Base-by-base conservation (phyloP, 2,113 vertebrate genomes). In the Seriola rivoliana region DNA sequence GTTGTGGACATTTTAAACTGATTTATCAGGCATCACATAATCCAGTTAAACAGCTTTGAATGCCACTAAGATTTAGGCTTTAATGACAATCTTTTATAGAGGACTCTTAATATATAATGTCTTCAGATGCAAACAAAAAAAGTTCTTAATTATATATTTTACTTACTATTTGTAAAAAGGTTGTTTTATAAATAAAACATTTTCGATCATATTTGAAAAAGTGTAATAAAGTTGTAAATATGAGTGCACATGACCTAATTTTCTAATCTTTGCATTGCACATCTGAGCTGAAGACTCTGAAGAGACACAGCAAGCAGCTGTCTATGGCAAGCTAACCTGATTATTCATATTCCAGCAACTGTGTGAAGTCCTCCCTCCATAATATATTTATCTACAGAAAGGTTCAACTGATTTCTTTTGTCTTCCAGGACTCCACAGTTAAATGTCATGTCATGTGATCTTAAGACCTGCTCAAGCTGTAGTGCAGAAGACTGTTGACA, bases 221-320 rank as follows among this genome's bases (percentile, higher is more conserved):
- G 48, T 85, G 29, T 55, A 89, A 78, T 88, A 89, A 85, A 86
- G n/a, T 44, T 91, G 38, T 90, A 81, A 72, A 82, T 85, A 77
- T 63, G 42, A 38, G 16, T 42, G 3, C 21, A 46, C 5, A 44
- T 73, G 40, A 40, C 25, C 0, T 21, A 4, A 4, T 21, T 36
- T 40, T 40, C 14, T 14, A 29, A 23, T 23, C 9, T 64, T 54
- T 72, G 3, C 5, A n/a, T 36, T 25, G 32, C 46, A 32, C 14
- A 38, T 63, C 32, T 63, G 60, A 21, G 9, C 40, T 42, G 40
- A 42, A 42, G 40, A 42, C 40, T 38, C 36, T 42, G 40, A 7
- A 42, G 8, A 42, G 40, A 42, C 8, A 38, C 38, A 38, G 0
- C 38, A 38, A 5, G 10, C 40, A 38, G 29, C 29, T 29, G 29